These are phyloP conservation scores for Neopipo cinnamomea DNA, from an alignment of 2,113 vertebrate species.

Conservation along the genomic window DNA sequence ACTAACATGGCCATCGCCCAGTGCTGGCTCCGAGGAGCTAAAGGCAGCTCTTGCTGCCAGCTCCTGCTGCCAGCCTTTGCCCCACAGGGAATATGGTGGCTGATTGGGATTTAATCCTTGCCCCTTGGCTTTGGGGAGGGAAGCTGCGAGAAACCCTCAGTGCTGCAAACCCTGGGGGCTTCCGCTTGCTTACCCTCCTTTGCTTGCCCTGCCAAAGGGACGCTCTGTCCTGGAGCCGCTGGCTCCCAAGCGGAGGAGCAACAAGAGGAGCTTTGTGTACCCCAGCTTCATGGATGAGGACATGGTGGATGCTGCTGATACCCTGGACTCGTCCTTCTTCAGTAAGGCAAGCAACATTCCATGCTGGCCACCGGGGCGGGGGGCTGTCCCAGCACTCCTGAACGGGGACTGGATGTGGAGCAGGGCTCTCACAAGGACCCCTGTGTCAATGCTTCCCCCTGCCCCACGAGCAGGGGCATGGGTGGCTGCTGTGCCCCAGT, in stretches of 20 bases:
- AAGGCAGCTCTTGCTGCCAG: background rate
- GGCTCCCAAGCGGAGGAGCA: constrained; percentile 65
- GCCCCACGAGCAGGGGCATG: rapidly evolving
- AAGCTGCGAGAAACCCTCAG: background rate
- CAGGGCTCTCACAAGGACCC: background rate
- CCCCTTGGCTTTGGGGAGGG: background rate
- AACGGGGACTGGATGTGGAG: background rate
- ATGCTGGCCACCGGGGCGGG: background rate
- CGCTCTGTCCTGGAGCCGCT: constrained; percentile 80
- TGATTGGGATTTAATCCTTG: background rate
- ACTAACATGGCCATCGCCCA: rapidly evolving
- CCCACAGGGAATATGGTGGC: rapidly evolving
- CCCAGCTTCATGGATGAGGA: constrained; percentile 93
- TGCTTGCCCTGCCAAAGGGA: constrained; percentile 72
- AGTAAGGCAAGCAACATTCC: constrained; percentile 86
- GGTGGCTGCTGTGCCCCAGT: background rate
- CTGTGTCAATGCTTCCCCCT: background rate
- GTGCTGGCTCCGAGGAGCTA: rapidly evolving
- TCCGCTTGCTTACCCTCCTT: background rate
- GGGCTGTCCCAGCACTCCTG: background rate
- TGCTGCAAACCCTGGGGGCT: background rate
- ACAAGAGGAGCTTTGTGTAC: constrained; percentile 85
- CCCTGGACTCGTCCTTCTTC: constrained; percentile 88
- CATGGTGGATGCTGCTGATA: constrained; percentile 81
- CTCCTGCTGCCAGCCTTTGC: background rate